These are phyloP conservation scores for Onychostruthus taczanowskii DNA, from an alignment of 2,113 vertebrate genomes.

Conservation along the genomic window DNA sequence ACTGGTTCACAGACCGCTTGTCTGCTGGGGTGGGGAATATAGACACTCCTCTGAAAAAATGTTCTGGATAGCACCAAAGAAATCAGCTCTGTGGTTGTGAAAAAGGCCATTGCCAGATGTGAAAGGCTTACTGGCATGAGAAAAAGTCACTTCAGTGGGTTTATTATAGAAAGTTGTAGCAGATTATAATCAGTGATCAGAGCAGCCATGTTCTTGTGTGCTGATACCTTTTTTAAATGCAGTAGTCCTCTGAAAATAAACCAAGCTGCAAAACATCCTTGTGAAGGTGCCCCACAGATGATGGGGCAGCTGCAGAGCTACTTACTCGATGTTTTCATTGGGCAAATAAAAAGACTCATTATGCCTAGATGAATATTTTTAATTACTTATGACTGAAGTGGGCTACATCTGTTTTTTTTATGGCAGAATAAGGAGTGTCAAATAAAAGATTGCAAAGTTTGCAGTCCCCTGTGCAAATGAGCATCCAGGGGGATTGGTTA, in stretches of 20 bases:
- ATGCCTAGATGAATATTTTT: not conserved
- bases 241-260: not conserved
- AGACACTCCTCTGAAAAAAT: not conserved
- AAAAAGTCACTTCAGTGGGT: not conserved
- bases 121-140: not conserved
- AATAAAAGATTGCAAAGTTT: not conserved
- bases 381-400: not conserved
- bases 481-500: constrained; percentile 2
- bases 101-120: not conserved
- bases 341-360: constrained; percentile 7
- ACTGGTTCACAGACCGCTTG: not conserved
- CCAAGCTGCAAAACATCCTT: not conserved
- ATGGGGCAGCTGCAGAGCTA: not conserved
- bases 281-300: not conserved
- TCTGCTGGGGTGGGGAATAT: not conserved
- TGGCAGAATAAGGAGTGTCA: constrained; percentile 13
- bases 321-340: not conserved
- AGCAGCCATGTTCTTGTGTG: not conserved
- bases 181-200: not conserved
- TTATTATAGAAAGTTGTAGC: not conserved
- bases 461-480: not conserved
- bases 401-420: constrained; percentile 13
- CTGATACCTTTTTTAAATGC: not conserved
- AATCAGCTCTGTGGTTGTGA: not conserved
- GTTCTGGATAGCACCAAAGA: not conserved